phyloP scores from a whole-genome alignment of 2,113 vertebrate genomes.

The Pluvialis apricaria region DNA sequence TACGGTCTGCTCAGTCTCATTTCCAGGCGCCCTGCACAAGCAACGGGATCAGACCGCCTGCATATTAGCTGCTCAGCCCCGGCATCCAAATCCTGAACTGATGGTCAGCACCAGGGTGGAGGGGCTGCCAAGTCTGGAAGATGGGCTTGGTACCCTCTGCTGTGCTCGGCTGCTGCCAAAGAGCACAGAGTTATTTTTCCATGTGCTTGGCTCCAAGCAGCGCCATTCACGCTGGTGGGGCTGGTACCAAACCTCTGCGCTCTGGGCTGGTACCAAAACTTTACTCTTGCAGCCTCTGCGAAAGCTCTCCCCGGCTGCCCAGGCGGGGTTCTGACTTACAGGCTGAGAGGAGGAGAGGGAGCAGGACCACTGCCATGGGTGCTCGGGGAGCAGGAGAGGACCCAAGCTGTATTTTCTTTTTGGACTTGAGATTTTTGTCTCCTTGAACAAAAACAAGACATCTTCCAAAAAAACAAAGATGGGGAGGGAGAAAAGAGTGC shows the following conservation, averaged over 20 bases:
- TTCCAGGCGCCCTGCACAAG: background rate
- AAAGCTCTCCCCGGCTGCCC: too few relatives aligned
- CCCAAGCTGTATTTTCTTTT: background rate
- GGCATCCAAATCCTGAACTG: background rate
- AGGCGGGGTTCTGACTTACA: too few relatives aligned
- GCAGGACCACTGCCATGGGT: background rate
- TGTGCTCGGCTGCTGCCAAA: background rate
- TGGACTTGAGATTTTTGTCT: background rate
- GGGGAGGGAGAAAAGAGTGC: background rate
- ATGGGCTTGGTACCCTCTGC: background rate
- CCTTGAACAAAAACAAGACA: background rate
- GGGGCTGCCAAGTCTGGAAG: background rate
- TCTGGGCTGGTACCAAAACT: too few relatives aligned
- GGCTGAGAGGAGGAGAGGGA: too few relatives aligned
- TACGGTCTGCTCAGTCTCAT: background rate
- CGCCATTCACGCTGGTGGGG: too few relatives aligned
- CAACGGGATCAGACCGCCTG: background rate
- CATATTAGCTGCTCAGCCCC: background rate
- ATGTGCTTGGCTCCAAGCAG: background rate
- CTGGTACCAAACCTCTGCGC: too few relatives aligned
- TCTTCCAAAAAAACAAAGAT: background rate
- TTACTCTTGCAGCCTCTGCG: too few relatives aligned
- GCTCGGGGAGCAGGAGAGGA: background rate
- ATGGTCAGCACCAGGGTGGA: background rate
- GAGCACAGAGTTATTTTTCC: background rate